A percentile compares a stretch with the other conserved stretches of the same genome.
Conservation (phyloP, 2,113 vertebrate species). For the Gila orcuttii region DNA sequence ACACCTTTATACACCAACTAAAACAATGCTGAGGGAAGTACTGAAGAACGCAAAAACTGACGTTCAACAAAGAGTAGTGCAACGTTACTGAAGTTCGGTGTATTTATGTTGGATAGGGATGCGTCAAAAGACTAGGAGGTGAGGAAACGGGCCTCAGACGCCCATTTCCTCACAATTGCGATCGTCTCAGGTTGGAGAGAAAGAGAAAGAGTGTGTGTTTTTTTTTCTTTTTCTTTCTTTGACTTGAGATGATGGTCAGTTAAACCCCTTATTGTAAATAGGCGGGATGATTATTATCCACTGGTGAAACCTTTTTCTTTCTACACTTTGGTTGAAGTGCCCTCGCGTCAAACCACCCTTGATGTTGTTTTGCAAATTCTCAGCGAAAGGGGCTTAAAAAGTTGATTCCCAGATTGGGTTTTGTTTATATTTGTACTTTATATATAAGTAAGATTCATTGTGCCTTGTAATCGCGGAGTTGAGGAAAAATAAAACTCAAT, state of each 20-base stretch:
- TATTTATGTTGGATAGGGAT: slow-evolving; percentile 25
- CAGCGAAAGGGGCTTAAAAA: slow-evolving; percentile 51
- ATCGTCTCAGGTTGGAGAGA: slow-evolving; percentile 40
- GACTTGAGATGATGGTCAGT: slow-evolving; percentile 41
- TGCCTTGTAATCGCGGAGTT: slow-evolving; percentile 90
- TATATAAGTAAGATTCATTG: slow-evolving; percentile 98
- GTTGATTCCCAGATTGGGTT: slow-evolving; percentile 72
- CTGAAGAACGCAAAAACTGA: slow-evolving; percentile 27
- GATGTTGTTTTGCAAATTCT: slow-evolving; percentile 41
- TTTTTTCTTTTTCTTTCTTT: neutral
- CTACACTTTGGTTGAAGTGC: slow-evolving; percentile 48
- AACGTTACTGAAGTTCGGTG: slow-evolving; percentile 26
- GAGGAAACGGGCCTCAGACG: slow-evolving; percentile 27
- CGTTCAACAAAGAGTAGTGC: neutral
- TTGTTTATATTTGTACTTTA: slow-evolving; percentile 91
- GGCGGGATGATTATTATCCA: slow-evolving; percentile 34
- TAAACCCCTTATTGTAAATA: slow-evolving; percentile 36
- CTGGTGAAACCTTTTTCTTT: slow-evolving; percentile 39
- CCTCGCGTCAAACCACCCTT: slow-evolving; percentile 41
- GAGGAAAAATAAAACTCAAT: slow-evolving; percentile 35
- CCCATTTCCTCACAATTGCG: slow-evolving; percentile 35
- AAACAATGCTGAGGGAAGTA: slow-evolving; percentile 30
- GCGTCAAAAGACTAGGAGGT: neutral
- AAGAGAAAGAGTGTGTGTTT: neutral
- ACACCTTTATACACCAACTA: slow-evolving; percentile 33